These are phyloP conservation scores for pig (Sus scrofa) DNA, from an alignment of 2,113 vertebrate species.

Conservation along the genomic window DNA sequence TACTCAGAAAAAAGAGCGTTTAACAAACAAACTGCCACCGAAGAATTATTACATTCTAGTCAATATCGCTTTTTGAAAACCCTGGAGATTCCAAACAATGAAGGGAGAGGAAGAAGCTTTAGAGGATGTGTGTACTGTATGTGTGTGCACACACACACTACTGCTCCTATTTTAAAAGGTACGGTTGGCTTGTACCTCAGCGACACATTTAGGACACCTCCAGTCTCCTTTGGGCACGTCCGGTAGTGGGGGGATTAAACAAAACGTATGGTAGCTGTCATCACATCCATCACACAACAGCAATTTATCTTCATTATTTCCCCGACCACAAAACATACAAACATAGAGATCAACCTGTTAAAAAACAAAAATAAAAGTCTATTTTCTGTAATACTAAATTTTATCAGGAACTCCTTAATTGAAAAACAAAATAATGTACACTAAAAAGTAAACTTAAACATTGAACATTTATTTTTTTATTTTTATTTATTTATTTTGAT, in stretches of 20 bases:
- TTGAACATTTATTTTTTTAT: slow-evolving; percentile 19
- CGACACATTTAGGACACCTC: slow-evolving; percentile 98
- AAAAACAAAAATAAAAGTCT: slow-evolving; percentile 13
- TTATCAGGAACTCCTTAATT: slow-evolving; percentile 48
- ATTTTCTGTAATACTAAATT: slow-evolving; percentile 55
- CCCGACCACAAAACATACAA: slow-evolving; percentile 97
- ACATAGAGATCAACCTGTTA: slow-evolving; percentile 97
- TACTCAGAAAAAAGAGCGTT: not conserved
- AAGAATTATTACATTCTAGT: not conserved
- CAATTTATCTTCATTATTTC: slow-evolving; percentile 97
- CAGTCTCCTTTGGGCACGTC: slow-evolving; percentile 99
- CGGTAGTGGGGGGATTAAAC: slow-evolving; percentile 96
- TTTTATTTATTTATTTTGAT: too few relatives aligned
- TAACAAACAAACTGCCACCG: not conserved
- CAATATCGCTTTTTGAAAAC: slow-evolving; percentile 10
- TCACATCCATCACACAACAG: slow-evolving; percentile 98
- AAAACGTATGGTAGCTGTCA: slow-evolving; percentile 99
- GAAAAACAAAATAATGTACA: slow-evolving; percentile 53
- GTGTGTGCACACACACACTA: not conserved
- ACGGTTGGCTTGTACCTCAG: slow-evolving; percentile 91
- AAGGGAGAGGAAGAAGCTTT: not conserved
- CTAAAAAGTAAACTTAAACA: slow-evolving; percentile 55
- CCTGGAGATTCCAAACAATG: not conserved
- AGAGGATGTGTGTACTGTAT: not conserved
- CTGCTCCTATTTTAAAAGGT: not conserved